phyloP scores from a whole-genome alignment of 2,113 vertebrate species.

The Pavo muticus region DNA sequence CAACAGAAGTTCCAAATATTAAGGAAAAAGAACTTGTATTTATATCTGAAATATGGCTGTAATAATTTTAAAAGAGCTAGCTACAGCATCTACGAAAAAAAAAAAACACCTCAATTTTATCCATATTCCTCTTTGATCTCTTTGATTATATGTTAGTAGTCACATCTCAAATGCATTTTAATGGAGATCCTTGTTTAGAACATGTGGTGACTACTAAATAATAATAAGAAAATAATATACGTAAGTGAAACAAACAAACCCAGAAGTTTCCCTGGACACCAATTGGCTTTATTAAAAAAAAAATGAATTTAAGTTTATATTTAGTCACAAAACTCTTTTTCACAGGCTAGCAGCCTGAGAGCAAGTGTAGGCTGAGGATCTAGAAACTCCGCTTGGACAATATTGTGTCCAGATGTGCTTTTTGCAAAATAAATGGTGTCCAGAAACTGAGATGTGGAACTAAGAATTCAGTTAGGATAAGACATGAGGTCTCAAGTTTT shows the following conservation, averaged over 20 bases:
- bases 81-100: neutral
- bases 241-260: conserved; percentile 1
- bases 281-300: neutral
- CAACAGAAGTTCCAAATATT: neutral
- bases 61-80: neutral
- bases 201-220: neutral
- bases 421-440: neutral
- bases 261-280: neutral
- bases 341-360: neutral
- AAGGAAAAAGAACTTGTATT: neutral
- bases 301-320: neutral
- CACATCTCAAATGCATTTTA: neutral
- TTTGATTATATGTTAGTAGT: neutral
- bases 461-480: neutral
- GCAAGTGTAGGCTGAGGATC: neutral
- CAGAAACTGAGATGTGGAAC: neutral
- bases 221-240: neutral
- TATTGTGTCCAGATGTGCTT: neutral
- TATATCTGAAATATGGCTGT: neutral
- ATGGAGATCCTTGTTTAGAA: neutral
- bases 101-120: neutral
- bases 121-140: neutral
- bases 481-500: neutral
- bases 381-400: neutral
- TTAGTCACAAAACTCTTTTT: conserved; percentile 15